Percentiles rank a stretch among this genome's conserved stretches.
Conservation (phyloP, 1,140 invertebrate genomes). For the Delia radicum region DNA sequence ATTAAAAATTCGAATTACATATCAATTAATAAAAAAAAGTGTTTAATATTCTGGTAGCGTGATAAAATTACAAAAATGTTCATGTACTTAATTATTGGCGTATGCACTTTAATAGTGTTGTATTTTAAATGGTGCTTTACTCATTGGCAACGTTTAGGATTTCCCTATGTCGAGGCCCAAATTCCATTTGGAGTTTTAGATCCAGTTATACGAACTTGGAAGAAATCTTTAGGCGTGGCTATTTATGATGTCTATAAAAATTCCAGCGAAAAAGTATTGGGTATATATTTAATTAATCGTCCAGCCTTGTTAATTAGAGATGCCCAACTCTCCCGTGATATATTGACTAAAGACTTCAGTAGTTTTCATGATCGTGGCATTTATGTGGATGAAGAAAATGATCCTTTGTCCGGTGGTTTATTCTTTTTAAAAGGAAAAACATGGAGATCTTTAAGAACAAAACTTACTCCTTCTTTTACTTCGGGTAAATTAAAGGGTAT, state of each 20-base stretch:
- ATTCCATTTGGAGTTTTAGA: conserved; percentile 47
- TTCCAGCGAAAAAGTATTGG: conserved; percentile 40
- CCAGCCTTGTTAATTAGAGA: conserved; percentile 57
- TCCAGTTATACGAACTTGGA: conserved; percentile 28
- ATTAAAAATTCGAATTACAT: too few species aligned
- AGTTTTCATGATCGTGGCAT: conserved; percentile 56
- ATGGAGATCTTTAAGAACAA: conserved; percentile 58
- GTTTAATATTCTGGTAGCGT: too few species aligned
- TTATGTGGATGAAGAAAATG: conserved; percentile 49
- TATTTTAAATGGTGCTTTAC: conserved; percentile 41
- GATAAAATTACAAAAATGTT: too few species aligned
- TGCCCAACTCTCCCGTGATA: conserved; percentile 53
- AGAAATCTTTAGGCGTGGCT: conserved; percentile 42
- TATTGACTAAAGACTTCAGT: conserved; percentile 57
- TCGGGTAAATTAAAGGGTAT: conserved; percentile 59
- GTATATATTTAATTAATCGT: conserved; percentile 45
- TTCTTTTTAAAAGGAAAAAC: conserved; percentile 52
- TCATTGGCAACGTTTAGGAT: conserved; percentile 47
- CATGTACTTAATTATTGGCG: conserved; percentile 47
- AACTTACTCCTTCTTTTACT: conserved; percentile 60
- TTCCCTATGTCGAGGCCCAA: conserved; percentile 27
- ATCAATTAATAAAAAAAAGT: too few species aligned
- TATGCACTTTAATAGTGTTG: conserved; percentile 43
- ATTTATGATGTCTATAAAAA: conserved; percentile 43
- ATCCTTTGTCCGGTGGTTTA: conserved; percentile 43